Conservation (phyloP, 2,888 invertebrate genomes). For the Poecilobothrus nobilitatus region DNA sequence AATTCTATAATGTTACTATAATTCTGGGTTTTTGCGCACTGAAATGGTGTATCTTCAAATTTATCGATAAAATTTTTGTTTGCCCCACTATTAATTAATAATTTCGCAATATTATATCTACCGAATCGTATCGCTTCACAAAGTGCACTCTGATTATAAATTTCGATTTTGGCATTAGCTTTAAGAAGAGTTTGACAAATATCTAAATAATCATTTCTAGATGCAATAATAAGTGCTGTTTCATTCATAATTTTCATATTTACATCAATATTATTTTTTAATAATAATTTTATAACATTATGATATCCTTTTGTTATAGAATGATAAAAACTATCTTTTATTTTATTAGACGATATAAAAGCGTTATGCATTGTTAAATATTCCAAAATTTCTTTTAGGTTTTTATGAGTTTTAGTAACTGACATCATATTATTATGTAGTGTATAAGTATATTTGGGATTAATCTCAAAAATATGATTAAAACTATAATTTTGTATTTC, state of each 20-base stretch:
- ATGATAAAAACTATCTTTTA: too few species aligned
- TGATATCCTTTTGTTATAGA: too few species aligned
- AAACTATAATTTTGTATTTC: not conserved
- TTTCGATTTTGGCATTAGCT: not conserved
- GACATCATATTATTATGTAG: too few species aligned
- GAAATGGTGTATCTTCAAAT: not conserved
- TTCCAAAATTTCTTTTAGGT: not conserved
- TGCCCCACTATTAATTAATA: not conserved
- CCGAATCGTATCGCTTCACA: not conserved
- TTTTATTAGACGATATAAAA: too few species aligned
- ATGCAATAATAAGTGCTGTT: not conserved
- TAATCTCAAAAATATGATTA: not conserved
- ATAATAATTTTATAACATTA: not conserved
- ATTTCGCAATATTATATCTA: not conserved
- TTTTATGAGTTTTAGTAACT: not conserved
- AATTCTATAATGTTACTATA: too few species aligned
- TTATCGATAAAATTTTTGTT: not conserved
- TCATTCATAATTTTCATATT: not conserved
- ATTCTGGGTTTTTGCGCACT: too few species aligned
- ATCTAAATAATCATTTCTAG: not conserved
- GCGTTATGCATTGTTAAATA: too few species aligned
- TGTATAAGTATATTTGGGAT: too few species aligned
- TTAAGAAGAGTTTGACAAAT: not conserved
- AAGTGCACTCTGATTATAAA: not conserved
- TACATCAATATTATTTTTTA: too few species aligned